Percentiles rank a stretch among this genome's conserved stretches.
phyloP scores from a whole-genome alignment of 1,140 invertebrate species.

The Tigriopus japonicus region DNA sequence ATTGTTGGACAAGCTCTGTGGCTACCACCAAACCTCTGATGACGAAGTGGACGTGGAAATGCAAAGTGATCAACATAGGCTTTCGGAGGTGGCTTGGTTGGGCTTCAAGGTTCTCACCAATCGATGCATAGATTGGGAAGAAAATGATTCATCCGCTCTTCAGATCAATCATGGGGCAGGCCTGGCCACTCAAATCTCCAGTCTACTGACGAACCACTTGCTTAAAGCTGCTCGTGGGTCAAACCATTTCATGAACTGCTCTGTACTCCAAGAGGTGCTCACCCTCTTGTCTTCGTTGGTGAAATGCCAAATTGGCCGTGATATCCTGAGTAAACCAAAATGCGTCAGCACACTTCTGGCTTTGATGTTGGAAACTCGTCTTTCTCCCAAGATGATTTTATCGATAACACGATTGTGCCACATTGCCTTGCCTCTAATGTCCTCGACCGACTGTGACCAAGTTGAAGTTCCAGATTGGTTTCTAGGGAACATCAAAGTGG shows the following conservation, averaged over 20 bases:
- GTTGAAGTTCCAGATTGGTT: conserved; percentile 23
- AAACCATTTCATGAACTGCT: conserved; percentile 10
- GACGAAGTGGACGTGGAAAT: conserved; percentile 17
- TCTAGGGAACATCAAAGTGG: conserved; percentile 19
- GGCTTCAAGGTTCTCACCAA: conserved; percentile 28
- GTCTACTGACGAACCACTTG: conserved; percentile 26
- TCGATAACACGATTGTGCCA: conserved; percentile 28
- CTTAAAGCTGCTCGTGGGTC: conserved; percentile 22
- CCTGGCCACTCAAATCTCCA: conserved; percentile 26
- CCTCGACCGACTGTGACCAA: conserved; percentile 22
- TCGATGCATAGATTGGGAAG: conserved; percentile 27
- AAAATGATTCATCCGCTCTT: conserved; percentile 19
- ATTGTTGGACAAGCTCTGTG: conserved; percentile 26
- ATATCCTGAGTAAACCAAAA: conserved; percentile 27
- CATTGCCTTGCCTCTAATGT: conserved; percentile 26
- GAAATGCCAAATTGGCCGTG: conserved; percentile 26
- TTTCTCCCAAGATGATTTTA: conserved; percentile 27
- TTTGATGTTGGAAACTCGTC: conserved; percentile 24
- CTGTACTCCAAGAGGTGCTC: conserved; percentile 25
- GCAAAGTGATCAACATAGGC: conserved; percentile 23
- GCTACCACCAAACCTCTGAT: conserved; percentile 18
- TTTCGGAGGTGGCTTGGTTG: conserved; percentile 27
- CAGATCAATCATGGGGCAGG: conserved; percentile 20
- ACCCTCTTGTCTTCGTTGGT: conserved; percentile 26
- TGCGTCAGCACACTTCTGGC: conserved; percentile 28